Evolutionary conservation across 2,797 vertebrate species (phyloP).

Genomic region (Catostomus latipinnis): DNA sequence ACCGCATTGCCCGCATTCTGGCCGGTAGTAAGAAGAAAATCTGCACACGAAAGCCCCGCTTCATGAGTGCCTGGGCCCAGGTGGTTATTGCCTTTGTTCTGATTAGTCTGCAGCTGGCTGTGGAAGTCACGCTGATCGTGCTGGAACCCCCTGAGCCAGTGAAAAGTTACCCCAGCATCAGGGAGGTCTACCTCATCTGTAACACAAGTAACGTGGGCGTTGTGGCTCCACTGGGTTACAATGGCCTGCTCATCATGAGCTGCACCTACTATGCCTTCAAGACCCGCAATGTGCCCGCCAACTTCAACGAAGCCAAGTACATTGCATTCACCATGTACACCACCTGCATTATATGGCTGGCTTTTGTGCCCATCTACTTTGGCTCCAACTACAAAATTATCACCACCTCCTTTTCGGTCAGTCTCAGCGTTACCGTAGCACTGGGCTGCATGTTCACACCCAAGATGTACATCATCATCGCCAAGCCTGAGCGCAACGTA

Average conservation of each 20-base stretch:
- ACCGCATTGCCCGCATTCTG: constrained; percentile 96
- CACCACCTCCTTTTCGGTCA: constrained; percentile 98
- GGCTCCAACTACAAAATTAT: constrained; percentile 99
- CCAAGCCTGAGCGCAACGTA: constrained; percentile 97
- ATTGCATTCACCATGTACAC: constrained; percentile 99
- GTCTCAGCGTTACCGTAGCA: constrained; percentile 96
- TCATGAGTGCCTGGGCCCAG: constrained; percentile 99
- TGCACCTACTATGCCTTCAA: constrained; percentile 99
- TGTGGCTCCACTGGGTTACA: constrained; percentile 96
- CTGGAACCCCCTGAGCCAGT: constrained; percentile 94
- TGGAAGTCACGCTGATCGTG: constrained; percentile 92
- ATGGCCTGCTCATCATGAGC: constrained; percentile 98
- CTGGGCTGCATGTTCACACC: constrained; percentile 99
- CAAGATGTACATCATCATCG: constrained; percentile 99
- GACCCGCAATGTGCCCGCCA: constrained; percentile 97
- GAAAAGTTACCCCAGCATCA: constrained; percentile 95
- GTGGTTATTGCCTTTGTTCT: constrained; percentile 93
- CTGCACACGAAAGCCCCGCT: constrained; percentile 94
- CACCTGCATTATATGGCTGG: constrained; percentile 99
- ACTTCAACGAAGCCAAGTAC: constrained; percentile 99
- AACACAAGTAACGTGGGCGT: constrained; percentile 97
- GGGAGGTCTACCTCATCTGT: constrained; percentile 97
- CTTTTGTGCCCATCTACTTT: constrained; percentile 98
- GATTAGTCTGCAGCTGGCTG: constrained; percentile 92
- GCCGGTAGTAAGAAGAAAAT: constrained; percentile 99